phyloP scores from a whole-genome alignment of 2,888 invertebrate genomes.

The Tenthredo mesomela region DNA sequence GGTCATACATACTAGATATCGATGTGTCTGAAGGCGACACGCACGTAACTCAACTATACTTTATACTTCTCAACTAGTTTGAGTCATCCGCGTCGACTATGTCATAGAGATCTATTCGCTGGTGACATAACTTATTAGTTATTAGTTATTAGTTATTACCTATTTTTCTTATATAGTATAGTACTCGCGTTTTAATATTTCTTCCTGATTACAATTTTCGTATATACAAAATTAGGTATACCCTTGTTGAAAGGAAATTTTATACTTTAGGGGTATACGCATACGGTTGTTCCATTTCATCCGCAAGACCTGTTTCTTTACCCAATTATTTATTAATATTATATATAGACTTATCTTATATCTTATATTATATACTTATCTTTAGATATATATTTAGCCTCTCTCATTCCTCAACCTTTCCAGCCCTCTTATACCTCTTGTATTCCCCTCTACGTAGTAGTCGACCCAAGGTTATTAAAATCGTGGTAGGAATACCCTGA shows the following conservation, averaged over 20 bases:
- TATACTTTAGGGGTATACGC: background rate
- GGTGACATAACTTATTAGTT: background rate
- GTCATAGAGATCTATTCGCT: background rate
- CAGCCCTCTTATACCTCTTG: background rate
- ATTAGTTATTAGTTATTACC: no score
- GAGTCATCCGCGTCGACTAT: background rate
- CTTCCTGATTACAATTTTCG: background rate
- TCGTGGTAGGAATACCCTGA: conserved; percentile 56
- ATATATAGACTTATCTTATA: background rate
- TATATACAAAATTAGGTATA: background rate
- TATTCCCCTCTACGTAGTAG: conserved; percentile 8
- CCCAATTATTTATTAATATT: conserved; percentile 1
- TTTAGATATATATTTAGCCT: conserved; percentile 45
- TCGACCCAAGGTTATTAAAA: conserved; percentile 58
- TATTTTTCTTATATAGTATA: no score
- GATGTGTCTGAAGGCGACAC: conserved; percentile 3
- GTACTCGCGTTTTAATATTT: no score
- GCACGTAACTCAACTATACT: conserved; percentile 1
- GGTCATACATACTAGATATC: background rate
- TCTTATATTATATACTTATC: background rate
- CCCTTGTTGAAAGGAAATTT: background rate
- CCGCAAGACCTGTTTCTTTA: background rate
- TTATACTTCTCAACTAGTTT: background rate
- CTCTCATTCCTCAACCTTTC: background rate
- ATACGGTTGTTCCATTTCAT: background rate